phyloP scores from a whole-genome alignment of 2,113 vertebrate species.

The Pseudopodoces humilis region DNA sequence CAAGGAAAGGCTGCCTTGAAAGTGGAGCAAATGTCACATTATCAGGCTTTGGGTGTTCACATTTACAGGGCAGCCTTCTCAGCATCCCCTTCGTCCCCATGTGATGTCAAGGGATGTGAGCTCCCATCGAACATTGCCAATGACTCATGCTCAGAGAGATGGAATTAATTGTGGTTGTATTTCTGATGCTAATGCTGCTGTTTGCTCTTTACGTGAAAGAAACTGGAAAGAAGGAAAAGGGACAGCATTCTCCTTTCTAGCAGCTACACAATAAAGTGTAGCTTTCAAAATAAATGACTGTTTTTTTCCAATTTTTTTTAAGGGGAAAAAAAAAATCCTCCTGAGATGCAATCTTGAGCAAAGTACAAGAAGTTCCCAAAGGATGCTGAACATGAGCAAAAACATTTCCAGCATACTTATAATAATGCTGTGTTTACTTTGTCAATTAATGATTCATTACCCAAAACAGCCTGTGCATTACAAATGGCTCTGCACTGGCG shows the following conservation, averaged over 20 bases:
- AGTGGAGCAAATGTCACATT: not conserved
- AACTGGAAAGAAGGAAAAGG: not conserved
- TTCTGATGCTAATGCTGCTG: not conserved
- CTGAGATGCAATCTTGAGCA: slow-evolving; percentile 23
- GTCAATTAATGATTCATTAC: slow-evolving; percentile 56
- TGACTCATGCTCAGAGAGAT: not conserved
- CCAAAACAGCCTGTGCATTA: not conserved
- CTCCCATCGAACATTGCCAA: not conserved
- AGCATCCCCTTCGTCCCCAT: not conserved
- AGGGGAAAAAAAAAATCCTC: not conserved
- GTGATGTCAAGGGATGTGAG: not conserved
- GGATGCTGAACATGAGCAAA: slow-evolving; percentile 25
- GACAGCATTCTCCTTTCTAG: not conserved
- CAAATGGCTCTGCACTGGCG: not conserved
- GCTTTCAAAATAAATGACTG: slow-evolving; percentile 22
- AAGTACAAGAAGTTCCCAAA: slow-evolving; percentile 66
- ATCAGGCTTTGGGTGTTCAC: not conserved
- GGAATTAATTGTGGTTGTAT: not conserved
- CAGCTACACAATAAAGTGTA: not conserved
- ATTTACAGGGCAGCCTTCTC: not conserved
- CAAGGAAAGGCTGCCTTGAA: not conserved
- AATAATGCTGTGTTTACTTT: slow-evolving; percentile 55
- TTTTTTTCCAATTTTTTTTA: not conserved
- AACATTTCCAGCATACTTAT: slow-evolving; percentile 55
- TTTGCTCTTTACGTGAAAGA: not conserved